Conservation (phyloP, 2,888 invertebrate species). For the Drosophila koepferae region DNA sequence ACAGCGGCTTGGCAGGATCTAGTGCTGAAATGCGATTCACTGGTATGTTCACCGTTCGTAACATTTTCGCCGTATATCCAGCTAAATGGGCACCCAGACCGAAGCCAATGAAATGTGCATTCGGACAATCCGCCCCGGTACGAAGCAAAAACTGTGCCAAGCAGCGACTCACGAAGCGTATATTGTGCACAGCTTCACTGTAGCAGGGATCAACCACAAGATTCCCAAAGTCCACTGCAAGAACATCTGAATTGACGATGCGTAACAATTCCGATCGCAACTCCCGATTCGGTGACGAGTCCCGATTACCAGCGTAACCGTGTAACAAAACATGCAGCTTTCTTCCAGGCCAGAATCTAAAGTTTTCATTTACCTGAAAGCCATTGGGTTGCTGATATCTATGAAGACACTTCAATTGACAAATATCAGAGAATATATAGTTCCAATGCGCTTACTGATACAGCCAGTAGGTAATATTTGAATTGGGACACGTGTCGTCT, state of each 20-base stretch:
- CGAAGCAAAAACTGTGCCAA: neutral
- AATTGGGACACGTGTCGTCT: constrained; percentile 3
- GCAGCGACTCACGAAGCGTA: neutral
- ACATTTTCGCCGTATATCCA: constrained; percentile 86
- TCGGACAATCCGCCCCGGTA: no score
- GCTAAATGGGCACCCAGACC: constrained; percentile 88
- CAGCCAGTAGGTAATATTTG: constrained; percentile 8
- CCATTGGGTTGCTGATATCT: accelerated
- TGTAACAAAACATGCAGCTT: constrained; percentile 84
- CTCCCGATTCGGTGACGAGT: constrained; percentile 87
- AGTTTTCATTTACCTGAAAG: neutral
- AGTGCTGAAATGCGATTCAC: constrained; percentile 86
- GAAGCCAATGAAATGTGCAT: constrained; percentile 88
- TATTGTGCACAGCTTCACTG: constrained; percentile 86
- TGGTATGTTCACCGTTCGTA: constrained; percentile 46
- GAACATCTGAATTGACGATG: constrained; percentile 86
- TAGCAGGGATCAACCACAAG: constrained; percentile 88
- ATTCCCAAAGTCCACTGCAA: constrained; percentile 87
- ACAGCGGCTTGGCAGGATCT: constrained; percentile 88
- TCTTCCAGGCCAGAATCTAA: neutral
- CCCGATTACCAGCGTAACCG: constrained; percentile 87
- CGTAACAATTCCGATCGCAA: constrained; percentile 87
- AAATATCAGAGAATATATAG: neutral
- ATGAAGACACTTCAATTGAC: neutral
- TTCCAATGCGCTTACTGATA: neutral